Evolutionary conservation across 1,140 invertebrate genomes (phyloP), one percentile per base, ranked within the genome.

Genomic region (Leptonema lineaticorne): DNA sequence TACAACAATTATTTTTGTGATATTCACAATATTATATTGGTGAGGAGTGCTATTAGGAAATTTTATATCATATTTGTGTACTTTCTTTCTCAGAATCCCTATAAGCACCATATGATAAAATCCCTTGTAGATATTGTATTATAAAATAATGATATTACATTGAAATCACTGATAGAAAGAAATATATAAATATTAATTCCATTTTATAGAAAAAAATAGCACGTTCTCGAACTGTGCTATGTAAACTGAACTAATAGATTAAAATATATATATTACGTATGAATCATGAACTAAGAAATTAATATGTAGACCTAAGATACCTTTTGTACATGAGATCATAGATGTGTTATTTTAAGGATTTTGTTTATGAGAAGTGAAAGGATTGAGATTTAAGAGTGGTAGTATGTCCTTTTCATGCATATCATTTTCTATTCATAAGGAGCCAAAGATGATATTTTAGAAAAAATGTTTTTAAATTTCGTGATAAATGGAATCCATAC

Each of bases 391-490:
- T 24, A 22, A 33, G 45, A 11, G 60, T 22, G 24, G 69, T 70
- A 70, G 69, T 56, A 58, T 58, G 64, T 67, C 64, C 69, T 67
- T 64, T 65, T 45, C 64, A 70, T 67, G 69, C 69, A 70, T 70
- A 70, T 70, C 69, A 70, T 70, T 67, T 70, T 37, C 29, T 69
- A 53, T 64, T 57, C 28, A 45, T 70, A 70, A 70, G 65, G 63
- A 64, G 69, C 69, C 69, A 70, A 70, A 70, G 29, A n/a, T n/a
- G 11, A 63, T 67, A 67, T 70, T 70, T 70, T 70, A 67, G 64
- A 67, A 66, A 41, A 63, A 67, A 60, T 59, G 57, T 46, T 50
- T 59, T 50, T 63, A 64, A 64, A 62, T 62, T 30, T 64, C 62
- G 67, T 63, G 46, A 63, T 63, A 56, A 53, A 69, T 48, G 58